Conservation (phyloP, 2,113 vertebrate species). For the Okapia johnstoni region DNA sequence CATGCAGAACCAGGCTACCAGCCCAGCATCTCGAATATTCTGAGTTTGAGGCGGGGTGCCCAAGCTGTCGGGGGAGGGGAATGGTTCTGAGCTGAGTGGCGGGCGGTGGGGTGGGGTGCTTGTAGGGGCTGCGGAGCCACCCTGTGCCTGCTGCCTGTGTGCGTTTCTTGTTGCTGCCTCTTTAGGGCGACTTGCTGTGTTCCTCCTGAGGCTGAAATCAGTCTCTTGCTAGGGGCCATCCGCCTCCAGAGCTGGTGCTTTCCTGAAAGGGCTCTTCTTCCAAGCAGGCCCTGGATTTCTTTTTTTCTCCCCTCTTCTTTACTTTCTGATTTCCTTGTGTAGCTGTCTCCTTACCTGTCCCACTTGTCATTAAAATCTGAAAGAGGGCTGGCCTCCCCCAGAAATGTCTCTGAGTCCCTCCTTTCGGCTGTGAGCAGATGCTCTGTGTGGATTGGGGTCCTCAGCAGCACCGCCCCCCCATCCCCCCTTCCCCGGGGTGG, state of each 20-base stretch:
- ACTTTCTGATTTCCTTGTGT: slow-evolving; percentile 32
- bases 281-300: background rate
- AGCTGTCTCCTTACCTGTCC: slow-evolving; percentile 17
- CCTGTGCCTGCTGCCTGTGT: background rate
- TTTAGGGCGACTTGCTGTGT: background rate
- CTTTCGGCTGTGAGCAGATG: slow-evolving; percentile 3
- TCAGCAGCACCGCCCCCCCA: background rate
- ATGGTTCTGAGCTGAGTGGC: background rate
- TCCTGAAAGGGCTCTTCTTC: background rate
- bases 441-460: slow-evolving; percentile 26
- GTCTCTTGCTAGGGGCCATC: background rate
- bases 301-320: background rate
- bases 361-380: slow-evolving; percentile 60
- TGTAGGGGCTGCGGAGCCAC: background rate
- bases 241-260: background rate
- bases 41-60: background rate
- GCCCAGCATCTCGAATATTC: background rate
- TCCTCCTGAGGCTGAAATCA: background rate
- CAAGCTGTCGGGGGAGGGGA: background rate
- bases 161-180: background rate
- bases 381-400: slow-evolving; percentile 40
- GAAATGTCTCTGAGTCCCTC: slow-evolving; percentile 44
- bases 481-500: background rate
- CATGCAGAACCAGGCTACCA: accelerated
- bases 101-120: background rate